A percentile compares a stretch with the other conserved stretches of the same genome.
Evolutionary conservation across 2,113 vertebrate species (phyloP).

Genomic region (Mionectes macconnelli): DNA sequence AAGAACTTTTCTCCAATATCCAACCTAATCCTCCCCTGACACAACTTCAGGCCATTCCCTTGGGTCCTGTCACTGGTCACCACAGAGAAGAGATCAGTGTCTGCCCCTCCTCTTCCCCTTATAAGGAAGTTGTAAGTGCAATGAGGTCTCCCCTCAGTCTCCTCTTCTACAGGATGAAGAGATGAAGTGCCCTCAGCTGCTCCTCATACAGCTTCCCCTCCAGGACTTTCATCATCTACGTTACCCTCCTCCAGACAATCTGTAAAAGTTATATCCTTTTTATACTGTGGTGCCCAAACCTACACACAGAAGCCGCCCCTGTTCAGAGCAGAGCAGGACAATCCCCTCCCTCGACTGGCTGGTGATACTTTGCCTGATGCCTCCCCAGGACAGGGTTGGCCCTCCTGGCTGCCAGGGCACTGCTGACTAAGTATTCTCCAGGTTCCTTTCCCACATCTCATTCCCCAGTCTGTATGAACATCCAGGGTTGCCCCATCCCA

Average conservation of each 20-base stretch:
- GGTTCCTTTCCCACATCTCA: neutral
- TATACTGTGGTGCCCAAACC: neutral
- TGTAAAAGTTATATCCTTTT: neutral
- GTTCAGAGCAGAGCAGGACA: neutral
- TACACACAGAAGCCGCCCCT: neutral
- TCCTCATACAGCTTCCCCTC: neutral
- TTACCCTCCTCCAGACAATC: neutral
- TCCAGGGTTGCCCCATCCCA: neutral
- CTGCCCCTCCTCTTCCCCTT: neutral
- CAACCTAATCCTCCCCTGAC: neutral
- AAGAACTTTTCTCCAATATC: neutral
- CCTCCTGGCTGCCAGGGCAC: neutral
- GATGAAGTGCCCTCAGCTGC: neutral
- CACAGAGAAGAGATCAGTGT: neutral
- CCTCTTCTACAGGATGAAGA: neutral
- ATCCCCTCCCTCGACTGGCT: neutral
- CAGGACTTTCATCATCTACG: neutral
- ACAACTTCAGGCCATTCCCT: neutral
- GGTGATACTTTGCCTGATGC: neutral
- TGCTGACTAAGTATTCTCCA: neutral
- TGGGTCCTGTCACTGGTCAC: neutral
- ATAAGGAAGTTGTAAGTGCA: neutral
- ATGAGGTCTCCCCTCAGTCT: neutral
- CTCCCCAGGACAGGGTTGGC: neutral
- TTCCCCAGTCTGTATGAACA: neutral